Percentiles rank a stretch among this genome's conserved stretches.
Evolutionary conservation across 2,888 invertebrate genomes (phyloP).

Genomic region (Polyommatus iphigenia): DNA sequence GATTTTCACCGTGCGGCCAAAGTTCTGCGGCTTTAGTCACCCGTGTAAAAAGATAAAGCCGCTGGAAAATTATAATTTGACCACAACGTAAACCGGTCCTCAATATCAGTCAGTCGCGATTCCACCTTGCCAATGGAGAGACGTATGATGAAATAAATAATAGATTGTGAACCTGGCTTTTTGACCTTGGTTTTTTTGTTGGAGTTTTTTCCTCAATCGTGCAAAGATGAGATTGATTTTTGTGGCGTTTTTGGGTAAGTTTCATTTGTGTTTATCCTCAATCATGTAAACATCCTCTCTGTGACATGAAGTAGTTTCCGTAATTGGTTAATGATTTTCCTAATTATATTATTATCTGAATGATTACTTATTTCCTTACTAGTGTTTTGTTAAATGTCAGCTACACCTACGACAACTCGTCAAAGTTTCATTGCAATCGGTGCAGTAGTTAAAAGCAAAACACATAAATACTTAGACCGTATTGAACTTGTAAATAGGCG

Average conservation of each 20-base stretch:
- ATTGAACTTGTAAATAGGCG: not conserved
- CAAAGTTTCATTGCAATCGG: not conserved
- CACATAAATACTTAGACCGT: not conserved
- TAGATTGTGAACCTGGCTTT: constrained; percentile 31
- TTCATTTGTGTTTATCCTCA: constrained; percentile 32
- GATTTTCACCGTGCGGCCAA: too few relatives aligned
- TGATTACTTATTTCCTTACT: not conserved
- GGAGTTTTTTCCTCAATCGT: constrained; percentile 55
- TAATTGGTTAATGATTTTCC: not conserved
- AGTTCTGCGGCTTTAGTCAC: too few relatives aligned
- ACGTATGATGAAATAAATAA: constrained; percentile 39
- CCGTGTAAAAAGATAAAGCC: not conserved
- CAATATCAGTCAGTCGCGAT: constrained; percentile 46
- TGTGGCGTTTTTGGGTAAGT: constrained; percentile 68
- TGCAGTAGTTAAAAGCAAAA: too few relatives aligned
- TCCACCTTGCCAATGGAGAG: constrained; percentile 41
- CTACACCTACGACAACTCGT: not conserved
- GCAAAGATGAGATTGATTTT: constrained; percentile 59
- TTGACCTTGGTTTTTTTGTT: constrained; percentile 43
- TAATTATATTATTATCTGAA: not conserved
- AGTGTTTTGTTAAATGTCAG: not conserved
- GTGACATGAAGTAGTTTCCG: not conserved
- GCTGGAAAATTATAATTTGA: not conserved
- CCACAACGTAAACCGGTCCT: constrained; percentile 48
- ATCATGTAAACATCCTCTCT: not conserved